phyloP scores from a whole-genome alignment of 2,797 vertebrate species.

The Bucorvus abyssinicus region DNA sequence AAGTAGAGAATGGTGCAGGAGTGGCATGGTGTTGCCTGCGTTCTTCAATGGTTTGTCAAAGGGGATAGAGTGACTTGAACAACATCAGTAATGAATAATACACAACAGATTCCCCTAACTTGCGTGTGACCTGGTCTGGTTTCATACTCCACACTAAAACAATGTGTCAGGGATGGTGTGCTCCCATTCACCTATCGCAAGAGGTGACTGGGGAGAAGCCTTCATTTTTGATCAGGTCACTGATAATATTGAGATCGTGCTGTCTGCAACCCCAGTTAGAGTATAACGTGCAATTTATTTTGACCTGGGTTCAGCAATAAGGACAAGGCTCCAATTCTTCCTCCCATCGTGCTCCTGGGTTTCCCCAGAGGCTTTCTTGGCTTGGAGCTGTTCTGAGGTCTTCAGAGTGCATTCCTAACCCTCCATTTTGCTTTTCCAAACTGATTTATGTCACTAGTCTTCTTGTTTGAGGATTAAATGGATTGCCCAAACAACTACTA shows the following conservation, averaged over 20 bases:
- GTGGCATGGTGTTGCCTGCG: rapidly evolving
- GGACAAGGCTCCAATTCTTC: background rate
- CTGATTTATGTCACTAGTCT: background rate
- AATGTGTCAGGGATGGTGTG: background rate
- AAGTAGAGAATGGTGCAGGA: background rate
- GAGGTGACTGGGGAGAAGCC: background rate
- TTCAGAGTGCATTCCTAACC: background rate
- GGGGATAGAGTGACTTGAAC: background rate
- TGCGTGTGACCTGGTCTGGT: rapidly evolving
- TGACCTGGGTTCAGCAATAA: background rate
- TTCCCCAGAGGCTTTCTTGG: background rate
- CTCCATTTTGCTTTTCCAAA: background rate
- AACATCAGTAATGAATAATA: background rate
- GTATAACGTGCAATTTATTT: background rate
- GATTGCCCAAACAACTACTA: background rate
- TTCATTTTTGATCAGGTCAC: background rate
- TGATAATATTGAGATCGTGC: background rate
- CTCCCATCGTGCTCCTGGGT: background rate
- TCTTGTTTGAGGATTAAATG: background rate
- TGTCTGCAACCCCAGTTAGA: background rate
- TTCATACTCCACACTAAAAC: background rate
- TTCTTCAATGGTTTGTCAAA: background rate
- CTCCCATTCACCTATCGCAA: background rate
- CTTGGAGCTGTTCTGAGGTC: background rate
- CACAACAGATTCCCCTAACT: background rate